Percentiles rank a stretch among this genome's conserved stretches.
phyloP scores from a whole-genome alignment of 2,888 invertebrate genomes.

The Ormia ochracea region DNA sequence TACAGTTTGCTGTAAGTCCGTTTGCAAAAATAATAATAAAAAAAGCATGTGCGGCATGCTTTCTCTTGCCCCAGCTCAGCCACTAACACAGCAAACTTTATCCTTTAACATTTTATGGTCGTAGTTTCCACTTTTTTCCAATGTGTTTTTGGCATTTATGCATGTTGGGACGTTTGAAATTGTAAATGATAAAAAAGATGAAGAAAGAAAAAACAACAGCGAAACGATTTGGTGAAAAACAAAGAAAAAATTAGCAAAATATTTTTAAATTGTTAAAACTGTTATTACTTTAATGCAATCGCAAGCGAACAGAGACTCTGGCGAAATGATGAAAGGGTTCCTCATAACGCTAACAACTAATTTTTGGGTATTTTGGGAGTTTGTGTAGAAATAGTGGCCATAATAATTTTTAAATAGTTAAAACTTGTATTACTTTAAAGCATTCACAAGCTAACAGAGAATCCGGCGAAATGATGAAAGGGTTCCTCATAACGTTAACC shows the following conservation, averaged over 20 bases:
- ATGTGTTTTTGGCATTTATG: conserved; percentile 52
- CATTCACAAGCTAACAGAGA: conserved; percentile 37
- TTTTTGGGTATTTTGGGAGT: neutral
- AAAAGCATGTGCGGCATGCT: conserved; percentile 14
- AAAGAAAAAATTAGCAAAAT: conserved; percentile 59
- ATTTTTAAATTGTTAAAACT: conserved; percentile 61
- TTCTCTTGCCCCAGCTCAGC: conserved; percentile 5
- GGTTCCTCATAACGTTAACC: neutral
- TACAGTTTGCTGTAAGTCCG: conserved; percentile 47
- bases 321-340: neutral
- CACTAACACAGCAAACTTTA: conserved; percentile 53
- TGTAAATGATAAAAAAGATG: conserved; percentile 17
- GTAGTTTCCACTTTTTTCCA: conserved; percentile 17
- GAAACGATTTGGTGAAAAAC: conserved; percentile 30
- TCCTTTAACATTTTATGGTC: conserved; percentile 52
- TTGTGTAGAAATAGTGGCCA: neutral
- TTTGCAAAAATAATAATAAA: neutral
- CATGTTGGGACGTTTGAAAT: conserved; percentile 44
- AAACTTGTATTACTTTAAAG: conserved; percentile 61
- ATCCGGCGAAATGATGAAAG: neutral
- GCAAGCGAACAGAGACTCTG: conserved; percentile 13
- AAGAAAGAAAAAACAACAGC: neutral
- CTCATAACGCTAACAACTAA: neutral
- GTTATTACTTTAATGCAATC: conserved; percentile 61
- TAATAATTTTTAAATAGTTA: conserved; percentile 61